Conservation (phyloP, 2,797 vertebrate species). For the Knipowitschia caucasica region DNA sequence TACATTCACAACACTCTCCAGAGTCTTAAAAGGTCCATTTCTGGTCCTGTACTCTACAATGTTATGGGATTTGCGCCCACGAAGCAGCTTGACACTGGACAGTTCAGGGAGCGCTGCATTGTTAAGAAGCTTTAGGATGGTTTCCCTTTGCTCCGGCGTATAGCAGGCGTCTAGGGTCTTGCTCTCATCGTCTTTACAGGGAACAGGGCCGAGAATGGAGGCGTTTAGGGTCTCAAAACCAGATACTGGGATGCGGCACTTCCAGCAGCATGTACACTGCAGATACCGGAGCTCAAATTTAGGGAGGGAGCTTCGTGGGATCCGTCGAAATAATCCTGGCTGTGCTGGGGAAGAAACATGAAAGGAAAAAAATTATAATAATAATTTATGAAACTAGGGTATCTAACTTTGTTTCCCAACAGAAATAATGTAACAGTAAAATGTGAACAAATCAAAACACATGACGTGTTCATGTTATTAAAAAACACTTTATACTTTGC, state of each 20-base stretch:
- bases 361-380: neutral
- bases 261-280: slow-evolving; percentile 74
- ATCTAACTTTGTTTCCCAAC: no score
- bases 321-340: slow-evolving; percentile 47
- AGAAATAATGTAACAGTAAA: no score
- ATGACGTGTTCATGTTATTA: no score
- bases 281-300: slow-evolving; percentile 67
- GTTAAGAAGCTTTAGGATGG: slow-evolving; percentile 76
- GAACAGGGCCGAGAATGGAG: slow-evolving; percentile 15
- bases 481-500: no score
- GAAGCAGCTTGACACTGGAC: slow-evolving; percentile 60
- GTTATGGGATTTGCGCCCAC: slow-evolving; percentile 71
- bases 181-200: slow-evolving; percentile 27
- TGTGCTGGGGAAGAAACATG: slow-evolving; percentile 28
- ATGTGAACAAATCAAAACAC: no score
- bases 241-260: slow-evolving; percentile 53
- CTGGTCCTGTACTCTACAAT: slow-evolving; percentile 70
- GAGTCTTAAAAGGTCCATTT: slow-evolving; percentile 70
- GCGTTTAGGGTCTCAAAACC: slow-evolving; percentile 45
- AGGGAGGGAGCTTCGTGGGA: slow-evolving; percentile 33
- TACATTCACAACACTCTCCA: slow-evolving; percentile 72
- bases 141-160: slow-evolving; percentile 69
- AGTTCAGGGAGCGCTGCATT: slow-evolving; percentile 68
- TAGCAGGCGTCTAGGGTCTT: slow-evolving; percentile 71
- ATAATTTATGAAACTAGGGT: no score